These are phyloP conservation scores for Rhadinocentrus ornatus DNA, from an alignment of 2,797 vertebrate genomes.

Conservation along the genomic window DNA sequence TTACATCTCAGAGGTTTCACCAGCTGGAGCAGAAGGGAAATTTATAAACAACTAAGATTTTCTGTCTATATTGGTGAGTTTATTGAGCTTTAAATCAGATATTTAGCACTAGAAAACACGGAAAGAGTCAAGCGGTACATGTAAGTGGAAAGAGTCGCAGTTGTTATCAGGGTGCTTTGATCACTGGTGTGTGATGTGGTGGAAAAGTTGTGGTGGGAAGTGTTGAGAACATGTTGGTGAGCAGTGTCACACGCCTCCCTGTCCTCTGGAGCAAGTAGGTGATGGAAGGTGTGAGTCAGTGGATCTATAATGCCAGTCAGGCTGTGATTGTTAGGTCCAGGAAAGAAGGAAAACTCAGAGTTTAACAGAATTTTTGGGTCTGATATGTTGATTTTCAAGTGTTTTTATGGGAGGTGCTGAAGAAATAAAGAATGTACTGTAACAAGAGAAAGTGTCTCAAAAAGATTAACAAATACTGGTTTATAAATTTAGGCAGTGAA, in stretches of 20 bases:
- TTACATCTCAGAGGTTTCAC: neutral
- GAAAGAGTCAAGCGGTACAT: neutral
- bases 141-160: slow-evolving; percentile 38
- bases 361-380: neutral
- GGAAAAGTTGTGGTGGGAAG: slow-evolving; percentile 49
- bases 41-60: neutral
- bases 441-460: no score
- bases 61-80: neutral
- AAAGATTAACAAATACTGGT: no score
- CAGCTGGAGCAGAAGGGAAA: neutral
- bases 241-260: slow-evolving; percentile 62
- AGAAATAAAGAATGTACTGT: no score
- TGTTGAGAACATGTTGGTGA: slow-evolving; percentile 53
- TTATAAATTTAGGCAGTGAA: no score
- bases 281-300: slow-evolving; percentile 47
- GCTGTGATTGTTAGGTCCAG: neutral
- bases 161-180: slow-evolving; percentile 54
- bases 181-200: slow-evolving; percentile 18
- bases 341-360: neutral
- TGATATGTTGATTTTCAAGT: neutral
- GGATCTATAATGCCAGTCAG: neutral
- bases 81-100: neutral
- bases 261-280: neutral
- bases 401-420: no score
- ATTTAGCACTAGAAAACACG: neutral